phyloP scores from a whole-genome alignment of 2,797 vertebrate species.

The Glyptemys insculpta region DNA sequence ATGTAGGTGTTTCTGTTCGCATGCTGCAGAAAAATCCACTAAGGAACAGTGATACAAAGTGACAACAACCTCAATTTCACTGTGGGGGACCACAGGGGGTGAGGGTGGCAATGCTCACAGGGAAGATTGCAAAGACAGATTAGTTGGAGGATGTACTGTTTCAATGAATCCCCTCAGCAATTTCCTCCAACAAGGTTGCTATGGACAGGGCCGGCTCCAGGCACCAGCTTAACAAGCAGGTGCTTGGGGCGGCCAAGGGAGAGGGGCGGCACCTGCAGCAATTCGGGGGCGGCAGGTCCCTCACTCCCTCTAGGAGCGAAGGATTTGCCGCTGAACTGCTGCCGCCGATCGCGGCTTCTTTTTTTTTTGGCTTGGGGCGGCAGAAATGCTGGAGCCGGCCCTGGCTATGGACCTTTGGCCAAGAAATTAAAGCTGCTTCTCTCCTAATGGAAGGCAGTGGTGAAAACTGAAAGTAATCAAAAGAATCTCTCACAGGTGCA shows the following conservation, averaged over 20 bases:
- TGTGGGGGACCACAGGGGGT: neutral
- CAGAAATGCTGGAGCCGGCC: too few relatives aligned
- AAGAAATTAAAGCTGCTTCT: slow-evolving; percentile 49
- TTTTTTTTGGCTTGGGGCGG: too few relatives aligned
- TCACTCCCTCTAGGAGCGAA: too few relatives aligned
- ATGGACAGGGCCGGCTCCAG: too few relatives aligned
- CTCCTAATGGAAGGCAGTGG: slow-evolving; percentile 9
- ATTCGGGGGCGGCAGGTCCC: too few relatives aligned
- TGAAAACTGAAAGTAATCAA: neutral
- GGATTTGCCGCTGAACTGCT: too few relatives aligned
- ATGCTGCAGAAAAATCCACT: neutral
- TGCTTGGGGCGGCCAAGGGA: too few relatives aligned
- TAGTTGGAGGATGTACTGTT: neutral
- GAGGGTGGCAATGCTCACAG: neutral
- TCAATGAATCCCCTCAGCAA: slow-evolving; percentile 1
- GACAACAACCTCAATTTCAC: neutral
- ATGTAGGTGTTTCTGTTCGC: neutral
- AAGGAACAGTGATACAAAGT: neutral
- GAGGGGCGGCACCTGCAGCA: too few relatives aligned
- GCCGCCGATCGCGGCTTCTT: too few relatives aligned
- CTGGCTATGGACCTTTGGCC: neutral
- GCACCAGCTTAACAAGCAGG: too few relatives aligned
- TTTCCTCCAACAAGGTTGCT: slow-evolving; percentile 7
- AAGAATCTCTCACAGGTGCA: slow-evolving; percentile 32
- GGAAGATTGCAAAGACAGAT: neutral